Base-by-base conservation (phyloP, 64 coral and sea anemone species). In the Montipora foliosa region DNA sequence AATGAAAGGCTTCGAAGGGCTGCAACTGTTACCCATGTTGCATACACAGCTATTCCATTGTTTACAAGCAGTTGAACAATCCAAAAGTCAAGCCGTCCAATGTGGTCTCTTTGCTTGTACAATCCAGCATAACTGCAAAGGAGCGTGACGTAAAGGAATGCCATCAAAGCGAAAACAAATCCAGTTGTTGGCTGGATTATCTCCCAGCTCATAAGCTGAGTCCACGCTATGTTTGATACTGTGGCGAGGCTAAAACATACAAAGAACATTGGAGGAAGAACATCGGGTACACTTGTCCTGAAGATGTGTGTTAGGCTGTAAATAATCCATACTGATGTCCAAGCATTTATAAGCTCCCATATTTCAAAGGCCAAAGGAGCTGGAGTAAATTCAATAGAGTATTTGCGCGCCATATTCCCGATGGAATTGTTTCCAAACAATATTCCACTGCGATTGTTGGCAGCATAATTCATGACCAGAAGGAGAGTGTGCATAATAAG, bases 311-410 rank as follows among this genome's bases (percentile, higher is more conserved):
- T 51, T 5, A 87, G 12, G 4, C 81, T 76, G 68, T 93, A 93
- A 4, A 87, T 12, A 58, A 93, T 93, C 91, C 91, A 93, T 8
- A 78, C 4, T 1, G 80, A 85, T 6, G 81, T 82, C 91, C 91
- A 93, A 3, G 81, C 83, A 47, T 93, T 77, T 0, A 93, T 75
- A 4, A 87, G 80, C 61, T 51, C 73, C 91, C 91, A 93, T 82
- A 93, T 87, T 0, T 84, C 60, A 47, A 93, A 93, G 0, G 91
- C 58, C 37, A 52, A 87, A 1, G 62, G 51, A 0, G 91, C 81
- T 5, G 91, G 91, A 46, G 47, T 87, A 50, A 93, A 82, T 12
- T 93, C 91, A 3, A 76, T 93, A 49, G 6, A 76, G 46, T 86
- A 93, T 76, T 78, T 87, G 5, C 91, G 81, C 25, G 82, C 55